Percentiles rank a stretch among this genome's conserved stretches.
These are phyloP conservation scores for Diadema setosum DNA, from an alignment of 35 echinoderm and acorn worm genomes.

Conservation along the genomic window DNA sequence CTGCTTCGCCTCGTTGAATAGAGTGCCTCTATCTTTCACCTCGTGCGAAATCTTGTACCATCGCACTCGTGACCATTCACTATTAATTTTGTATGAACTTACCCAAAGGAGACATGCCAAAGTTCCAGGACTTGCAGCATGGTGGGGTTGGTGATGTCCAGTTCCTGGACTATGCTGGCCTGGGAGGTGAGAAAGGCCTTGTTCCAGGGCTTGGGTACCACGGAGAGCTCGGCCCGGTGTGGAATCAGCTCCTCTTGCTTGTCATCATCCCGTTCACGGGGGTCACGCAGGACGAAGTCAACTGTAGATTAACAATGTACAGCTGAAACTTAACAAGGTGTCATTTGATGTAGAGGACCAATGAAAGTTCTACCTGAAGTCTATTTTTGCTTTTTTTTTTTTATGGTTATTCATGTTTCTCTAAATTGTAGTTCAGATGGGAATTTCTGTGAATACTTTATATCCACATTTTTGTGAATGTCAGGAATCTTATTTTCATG, in stretches of 20 bases:
- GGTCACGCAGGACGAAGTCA: constrained; percentile 98
- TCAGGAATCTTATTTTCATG: too few species aligned
- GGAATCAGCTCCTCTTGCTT: constrained; percentile 70
- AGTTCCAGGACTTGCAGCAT: constrained; percentile 95
- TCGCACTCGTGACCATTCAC: too few species aligned
- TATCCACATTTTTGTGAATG: too few species aligned
- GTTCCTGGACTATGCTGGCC: constrained; percentile 21
- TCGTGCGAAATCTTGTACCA: too few species aligned
- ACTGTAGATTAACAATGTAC: constrained; percentile 16
- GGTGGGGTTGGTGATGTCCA: constrained; percentile 92
- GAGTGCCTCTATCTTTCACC: too few species aligned
- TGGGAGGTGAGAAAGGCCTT: constrained; percentile 68
- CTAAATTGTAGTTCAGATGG: too few species aligned
- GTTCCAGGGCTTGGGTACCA: constrained; percentile 97
- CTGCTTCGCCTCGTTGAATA: too few species aligned
- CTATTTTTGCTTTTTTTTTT: too few species aligned
- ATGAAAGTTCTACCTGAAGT: too few species aligned
- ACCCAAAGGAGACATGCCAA: constrained; percentile 99
- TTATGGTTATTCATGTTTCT: too few species aligned
- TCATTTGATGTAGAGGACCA: neutral
- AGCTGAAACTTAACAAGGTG: neutral
- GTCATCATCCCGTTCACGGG: constrained; percentile 86
- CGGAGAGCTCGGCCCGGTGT: constrained; percentile 75
- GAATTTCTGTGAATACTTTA: too few species aligned
- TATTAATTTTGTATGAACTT: constrained; percentile 4